Evolutionary conservation across 2,888 invertebrate species (phyloP), one percentile per base, ranked within the genome.

Genomic region (Euproctis similis): DNA sequence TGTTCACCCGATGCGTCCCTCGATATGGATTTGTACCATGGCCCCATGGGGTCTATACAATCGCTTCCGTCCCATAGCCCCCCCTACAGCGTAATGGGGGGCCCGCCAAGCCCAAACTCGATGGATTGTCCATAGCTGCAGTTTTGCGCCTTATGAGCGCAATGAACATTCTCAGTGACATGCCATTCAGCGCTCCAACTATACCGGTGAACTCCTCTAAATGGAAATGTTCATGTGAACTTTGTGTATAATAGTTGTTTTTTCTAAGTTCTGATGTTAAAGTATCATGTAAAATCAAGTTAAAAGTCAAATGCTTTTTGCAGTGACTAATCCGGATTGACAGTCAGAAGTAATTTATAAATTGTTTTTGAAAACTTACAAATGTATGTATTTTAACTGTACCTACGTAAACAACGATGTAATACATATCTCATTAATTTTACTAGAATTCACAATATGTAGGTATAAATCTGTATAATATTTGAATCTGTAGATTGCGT

Each of bases 11-110:
- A 87, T 48, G 86, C 85, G 0, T 88, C 89, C 28, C 67, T 90
- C 54, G 89, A 89, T 62, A 77, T 88, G 85, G 89, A 89, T 55
- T 76, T 88, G 65, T 88, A 88, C 63, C 82, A 85, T 46, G 88
- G 87, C 19, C 88, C 89, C 49, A 88, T 90, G 85, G 88, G 90
- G 29, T 89, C 89, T 42, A 87, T 82, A 30, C 87, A 87, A 66
- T 89, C 89, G 21, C 82, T 90, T 66, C 87, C 89, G 28, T 87
- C 90, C 27, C 90, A 90, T 81, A 90, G 90, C 62, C 90, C 90
- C 16, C 87, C 89, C 9, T 90, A 90, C 77, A 88, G 90, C 72
- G 85, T 90, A 31, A 89, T 90, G 54, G 85, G 86, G 8, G 88
- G 87, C 28, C 87, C 88, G 5, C 89, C 89, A 37, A 91, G 90